A percentile compares a stretch with the other conserved stretches of the same genome.
Conservation (phyloP, 2,113 vertebrate species). For the Phaethon lepturus region DNA sequence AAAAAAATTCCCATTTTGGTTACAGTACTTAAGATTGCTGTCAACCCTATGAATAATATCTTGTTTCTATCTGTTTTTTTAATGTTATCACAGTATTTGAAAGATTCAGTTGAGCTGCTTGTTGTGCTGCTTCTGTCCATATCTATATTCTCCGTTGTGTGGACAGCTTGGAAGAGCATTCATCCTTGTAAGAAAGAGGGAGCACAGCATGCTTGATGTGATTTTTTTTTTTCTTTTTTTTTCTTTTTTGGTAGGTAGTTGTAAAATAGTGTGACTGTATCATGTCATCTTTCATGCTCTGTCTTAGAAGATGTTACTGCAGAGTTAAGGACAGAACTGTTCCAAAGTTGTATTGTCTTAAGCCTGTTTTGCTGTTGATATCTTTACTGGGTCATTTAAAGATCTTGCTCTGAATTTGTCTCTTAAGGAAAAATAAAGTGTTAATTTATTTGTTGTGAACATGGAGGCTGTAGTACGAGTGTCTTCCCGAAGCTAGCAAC, state of each 20-base stretch:
- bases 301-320: background rate
- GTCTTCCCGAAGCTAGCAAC: background rate
- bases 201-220: background rate
- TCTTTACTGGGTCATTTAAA: background rate
- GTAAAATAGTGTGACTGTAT: background rate
- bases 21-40: background rate
- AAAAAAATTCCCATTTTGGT: background rate
- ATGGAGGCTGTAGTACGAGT: background rate
- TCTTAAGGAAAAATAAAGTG: background rate
- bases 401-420: background rate
- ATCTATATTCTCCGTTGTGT: background rate
- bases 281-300: background rate
- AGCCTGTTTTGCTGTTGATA: background rate
- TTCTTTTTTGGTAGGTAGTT: background rate
- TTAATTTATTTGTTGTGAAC: background rate
- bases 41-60: background rate
- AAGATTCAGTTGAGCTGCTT: background rate
- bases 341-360: background rate
- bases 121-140: background rate
- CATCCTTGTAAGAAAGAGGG: background rate
- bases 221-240: background rate
- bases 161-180: background rate
- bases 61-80: background rate
- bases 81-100: background rate
- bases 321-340: background rate